A percentile compares a stretch with the other conserved stretches of the same genome.
Conservation (phyloP, 2,797 vertebrate species). For the Synanceia verrucosa region DNA sequence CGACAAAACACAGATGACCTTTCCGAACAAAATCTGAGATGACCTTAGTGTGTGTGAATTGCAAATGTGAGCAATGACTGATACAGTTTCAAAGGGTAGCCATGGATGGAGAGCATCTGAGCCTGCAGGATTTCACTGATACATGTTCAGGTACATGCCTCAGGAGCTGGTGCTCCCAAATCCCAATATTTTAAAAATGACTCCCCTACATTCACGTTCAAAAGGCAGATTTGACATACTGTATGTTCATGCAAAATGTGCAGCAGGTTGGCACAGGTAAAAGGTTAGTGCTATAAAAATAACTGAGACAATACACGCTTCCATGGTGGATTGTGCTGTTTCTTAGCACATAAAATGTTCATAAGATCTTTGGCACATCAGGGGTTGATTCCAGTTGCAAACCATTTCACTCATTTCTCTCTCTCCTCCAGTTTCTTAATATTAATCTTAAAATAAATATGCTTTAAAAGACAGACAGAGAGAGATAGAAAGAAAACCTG, state of each 20-base stretch:
- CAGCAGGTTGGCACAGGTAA: too few relatives aligned
- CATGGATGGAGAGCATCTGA: neutral
- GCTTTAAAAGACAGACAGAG: too few relatives aligned
- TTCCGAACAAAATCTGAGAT: conserved; percentile 37
- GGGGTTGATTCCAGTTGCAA: neutral
- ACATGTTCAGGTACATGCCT: conserved; percentile 5
- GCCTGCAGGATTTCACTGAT: conserved; percentile 4
- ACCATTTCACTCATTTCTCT: neutral
- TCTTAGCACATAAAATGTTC: too few relatives aligned
- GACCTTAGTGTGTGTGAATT: conserved; percentile 43
- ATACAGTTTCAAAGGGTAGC: conserved; percentile 32
- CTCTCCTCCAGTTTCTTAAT: too few relatives aligned
- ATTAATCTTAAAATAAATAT: too few relatives aligned
- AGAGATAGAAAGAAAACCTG: too few relatives aligned
- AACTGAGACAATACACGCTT: too few relatives aligned
- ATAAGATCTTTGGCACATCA: too few relatives aligned
- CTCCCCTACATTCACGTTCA: too few relatives aligned
- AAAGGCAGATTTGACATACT: too few relatives aligned
- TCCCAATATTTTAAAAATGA: neutral
- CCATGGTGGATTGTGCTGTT: neutral
- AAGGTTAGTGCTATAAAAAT: neutral
- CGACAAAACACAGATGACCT: conserved; percentile 55
- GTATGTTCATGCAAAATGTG: too few relatives aligned
- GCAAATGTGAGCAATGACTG: conserved; percentile 42
- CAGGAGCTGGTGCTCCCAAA: neutral